Percentiles rank a stretch among this genome's conserved stretches.
phyloP scores from a whole-genome alignment of 2,113 vertebrate genomes.

The Cygnus atratus region DNA sequence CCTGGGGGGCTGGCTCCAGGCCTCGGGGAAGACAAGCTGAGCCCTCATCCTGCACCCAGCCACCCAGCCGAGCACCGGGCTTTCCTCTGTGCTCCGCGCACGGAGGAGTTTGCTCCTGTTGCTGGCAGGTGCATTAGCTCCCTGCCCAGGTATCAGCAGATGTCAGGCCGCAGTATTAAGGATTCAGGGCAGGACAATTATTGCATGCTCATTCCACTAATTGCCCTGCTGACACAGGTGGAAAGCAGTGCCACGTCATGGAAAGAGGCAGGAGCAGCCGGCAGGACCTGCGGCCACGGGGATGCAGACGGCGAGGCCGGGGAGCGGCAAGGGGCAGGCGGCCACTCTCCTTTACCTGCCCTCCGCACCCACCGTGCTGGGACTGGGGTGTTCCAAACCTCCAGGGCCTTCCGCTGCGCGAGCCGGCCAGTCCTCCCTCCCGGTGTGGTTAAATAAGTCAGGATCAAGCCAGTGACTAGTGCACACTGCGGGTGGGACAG shows the following conservation, averaged over 20 bases:
- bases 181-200: fast-evolving
- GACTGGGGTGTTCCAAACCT: not conserved
- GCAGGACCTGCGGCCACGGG: not conserved
- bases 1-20: not conserved
- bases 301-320: fast-evolving
- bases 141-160: not conserved
- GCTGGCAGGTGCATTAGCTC: not conserved
- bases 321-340: not conserved
- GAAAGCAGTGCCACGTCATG: not conserved
- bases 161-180: fast-evolving
- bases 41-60: not conserved
- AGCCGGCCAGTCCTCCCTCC: not conserved
- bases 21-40: not conserved
- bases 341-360: not conserved
- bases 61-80: too few relatives aligned
- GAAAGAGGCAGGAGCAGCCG: not conserved
- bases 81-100: not conserved
- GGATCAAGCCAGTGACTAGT: not conserved
- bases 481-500: fast-evolving
- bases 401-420: not conserved
- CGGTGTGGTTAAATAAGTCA: not conserved
- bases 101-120: not conserved
- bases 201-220: fast-evolving
- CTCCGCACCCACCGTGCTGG: not conserved
- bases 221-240: not conserved